These are phyloP conservation scores for Spea multiplicata DNA, from an alignment of 2,113 vertebrate species.

Conservation along the genomic window DNA sequence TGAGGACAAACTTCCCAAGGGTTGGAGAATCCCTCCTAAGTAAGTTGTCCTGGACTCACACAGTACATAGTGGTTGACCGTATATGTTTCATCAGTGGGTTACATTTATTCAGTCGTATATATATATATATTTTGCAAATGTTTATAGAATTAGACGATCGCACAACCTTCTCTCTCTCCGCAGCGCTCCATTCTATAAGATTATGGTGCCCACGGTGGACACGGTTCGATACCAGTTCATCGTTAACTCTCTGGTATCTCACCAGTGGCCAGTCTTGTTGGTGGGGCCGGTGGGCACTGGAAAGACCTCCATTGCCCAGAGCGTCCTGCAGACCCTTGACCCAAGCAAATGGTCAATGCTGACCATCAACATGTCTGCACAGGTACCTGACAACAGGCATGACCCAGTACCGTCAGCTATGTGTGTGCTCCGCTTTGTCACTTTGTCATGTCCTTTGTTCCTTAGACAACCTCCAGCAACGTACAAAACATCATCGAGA, in stretches of 20 bases:
- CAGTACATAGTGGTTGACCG: too few relatives aligned
- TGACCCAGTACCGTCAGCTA: neutral
- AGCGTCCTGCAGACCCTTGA: slow-evolving; percentile 74
- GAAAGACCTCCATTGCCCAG: slow-evolving; percentile 84
- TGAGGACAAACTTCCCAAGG: slow-evolving; percentile 78
- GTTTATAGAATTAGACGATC: neutral
- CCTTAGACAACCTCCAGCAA: slow-evolving; percentile 79
- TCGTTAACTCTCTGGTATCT: slow-evolving; percentile 74
- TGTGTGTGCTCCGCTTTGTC: neutral
- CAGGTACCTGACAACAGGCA: slow-evolving; percentile 65
- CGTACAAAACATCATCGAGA: slow-evolving; percentile 80
- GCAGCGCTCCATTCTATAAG: slow-evolving; percentile 81
- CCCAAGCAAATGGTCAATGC: slow-evolving; percentile 68
- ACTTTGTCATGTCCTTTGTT: neutral
- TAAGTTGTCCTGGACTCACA: slow-evolving; percentile 58
- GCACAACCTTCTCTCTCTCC: neutral
- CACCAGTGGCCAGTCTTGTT: slow-evolving; percentile 75
- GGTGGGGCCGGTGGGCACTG: slow-evolving; percentile 79
- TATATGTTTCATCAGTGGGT: too few relatives aligned
- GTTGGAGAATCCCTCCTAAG: slow-evolving; percentile 77
- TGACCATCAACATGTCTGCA: slow-evolving; percentile 86
- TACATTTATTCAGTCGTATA: too few relatives aligned
- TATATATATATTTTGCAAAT: neutral
- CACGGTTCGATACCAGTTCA: slow-evolving; percentile 79
- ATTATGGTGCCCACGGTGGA: slow-evolving; percentile 86